phyloP scores from a whole-genome alignment of 2,797 vertebrate species.

The Sphenodon punctatus region DNA sequence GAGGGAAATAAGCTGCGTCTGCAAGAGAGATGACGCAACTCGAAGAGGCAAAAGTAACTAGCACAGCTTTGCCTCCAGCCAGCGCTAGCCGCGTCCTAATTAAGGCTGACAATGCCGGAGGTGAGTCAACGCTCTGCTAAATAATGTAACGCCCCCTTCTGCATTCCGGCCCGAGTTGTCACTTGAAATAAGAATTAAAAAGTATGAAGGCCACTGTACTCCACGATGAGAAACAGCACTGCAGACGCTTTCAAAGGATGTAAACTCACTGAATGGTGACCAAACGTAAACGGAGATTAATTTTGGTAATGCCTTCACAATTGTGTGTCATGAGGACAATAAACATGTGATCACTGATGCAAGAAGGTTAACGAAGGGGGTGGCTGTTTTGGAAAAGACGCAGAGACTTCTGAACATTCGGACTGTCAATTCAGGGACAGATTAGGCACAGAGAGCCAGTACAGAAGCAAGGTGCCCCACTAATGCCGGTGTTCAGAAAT shows the following conservation, averaged over 20 bases:
- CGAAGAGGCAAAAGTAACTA: not conserved
- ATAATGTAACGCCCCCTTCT: constrained; percentile 7
- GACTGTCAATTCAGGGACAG: constrained; percentile 54
- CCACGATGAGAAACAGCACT: constrained; percentile 49
- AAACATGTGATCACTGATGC: constrained; percentile 79
- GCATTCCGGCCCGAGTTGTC: constrained; percentile 60
- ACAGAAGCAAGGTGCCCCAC: constrained; percentile 23
- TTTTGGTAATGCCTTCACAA: constrained; percentile 49
- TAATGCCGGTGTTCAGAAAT: too few relatives aligned
- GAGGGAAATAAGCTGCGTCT: not conserved
- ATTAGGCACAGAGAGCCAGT: constrained; percentile 33
- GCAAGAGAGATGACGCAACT: not conserved
- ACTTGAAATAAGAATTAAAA: constrained; percentile 68
- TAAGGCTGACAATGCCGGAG: constrained; percentile 31
- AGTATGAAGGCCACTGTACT: constrained; percentile 62
- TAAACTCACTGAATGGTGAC: constrained; percentile 70
- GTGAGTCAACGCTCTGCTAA: constrained; percentile 14
- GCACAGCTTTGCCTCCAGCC: constrained; percentile 4
- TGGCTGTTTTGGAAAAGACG: constrained; percentile 15
- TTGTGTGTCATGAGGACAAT: constrained; percentile 18
- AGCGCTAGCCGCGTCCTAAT: constrained; percentile 48
- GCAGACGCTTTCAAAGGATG: constrained; percentile 57
- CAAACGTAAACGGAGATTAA: constrained; percentile 73
- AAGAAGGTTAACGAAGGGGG: constrained; percentile 76
- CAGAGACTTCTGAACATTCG: not conserved